Base-by-base conservation (phyloP, 2,797 vertebrate species). In the Brachymystax lenok region DNA sequence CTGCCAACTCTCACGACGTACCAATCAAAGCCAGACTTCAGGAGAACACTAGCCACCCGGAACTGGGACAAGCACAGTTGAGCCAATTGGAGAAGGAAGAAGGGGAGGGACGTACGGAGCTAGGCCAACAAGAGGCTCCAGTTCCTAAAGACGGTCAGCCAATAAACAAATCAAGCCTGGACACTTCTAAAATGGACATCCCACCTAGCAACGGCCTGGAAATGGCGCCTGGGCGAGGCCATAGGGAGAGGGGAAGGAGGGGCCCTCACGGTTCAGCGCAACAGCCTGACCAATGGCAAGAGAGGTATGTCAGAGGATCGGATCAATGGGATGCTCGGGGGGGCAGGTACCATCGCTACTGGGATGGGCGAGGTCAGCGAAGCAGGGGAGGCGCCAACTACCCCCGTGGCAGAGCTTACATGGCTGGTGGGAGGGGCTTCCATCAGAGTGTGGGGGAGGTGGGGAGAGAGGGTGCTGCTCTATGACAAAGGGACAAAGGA, bases 401-500 rank as follows among this genome's bases (percentile, higher is more conserved):
- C 76, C 70, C 77, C 52, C 82, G 82, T 73, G 19, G 80, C 51
- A 86, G 88, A 75, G 69, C 77, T 16, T 74, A 84, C 13, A 83
- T 83, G 0, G 88, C 89, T 8, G 83, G 84, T 5, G 74, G 84
- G 71, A 84, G 89, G 63, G 86, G 83, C 67, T 75, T 85, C 77
- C 83, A 89, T 21, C 90, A 89, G 54, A 86, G 82, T 82, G 87
- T 83, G 77, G 88, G 87, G 35, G 92, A 89, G 24, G 81, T 89
- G 19, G 91, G 81, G 1, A 78, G 85, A 33, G 93, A 93, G 76
- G 92, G 89, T 82, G 88, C 91, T 79, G 88, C 91, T 79, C 92
- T 93, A 91, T 94, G 93, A 94, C 92, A 91, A 87, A 91, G 88
- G 86, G 85, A 82, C 35, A 75, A 81, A 77, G 89, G 91, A 91